Conservation (phyloP, 1,140 invertebrate genomes). For the Eurosta solidaginis region DNA sequence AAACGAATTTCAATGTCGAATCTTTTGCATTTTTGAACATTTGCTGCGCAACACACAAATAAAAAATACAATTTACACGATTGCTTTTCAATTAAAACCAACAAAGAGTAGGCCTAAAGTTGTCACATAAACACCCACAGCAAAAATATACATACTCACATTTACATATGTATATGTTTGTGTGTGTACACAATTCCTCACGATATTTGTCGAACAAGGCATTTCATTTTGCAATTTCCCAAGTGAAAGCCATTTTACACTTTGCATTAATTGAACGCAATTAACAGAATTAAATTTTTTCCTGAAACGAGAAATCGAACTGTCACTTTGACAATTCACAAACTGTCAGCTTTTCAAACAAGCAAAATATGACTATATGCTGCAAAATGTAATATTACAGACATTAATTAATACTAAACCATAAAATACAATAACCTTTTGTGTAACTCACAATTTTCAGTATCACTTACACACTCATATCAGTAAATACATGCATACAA, state of each 20-base stretch:
- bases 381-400: not conserved
- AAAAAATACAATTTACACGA: not conserved
- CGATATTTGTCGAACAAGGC: not conserved
- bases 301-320: not conserved
- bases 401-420: not conserved
- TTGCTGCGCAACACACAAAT: not conserved
- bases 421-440: not conserved
- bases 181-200: not conserved
- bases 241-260: constrained; percentile 5
- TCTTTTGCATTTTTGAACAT: not conserved
- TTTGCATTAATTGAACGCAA: not conserved
- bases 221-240: not conserved
- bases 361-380: not conserved
- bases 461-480: not conserved
- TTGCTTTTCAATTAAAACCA: not conserved
- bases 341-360: not conserved
- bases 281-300: constrained; percentile 1
- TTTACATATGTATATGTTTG: not conserved
- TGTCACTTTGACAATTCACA: not conserved
- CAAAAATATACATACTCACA: no score
- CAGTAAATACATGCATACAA: not conserved
- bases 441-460: not conserved
- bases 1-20: not conserved
- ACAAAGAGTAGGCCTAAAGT: no score
- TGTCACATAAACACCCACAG: no score